Base-by-base conservation (phyloP, 2,797 vertebrate species). In the Orestias chungarensis region DNA sequence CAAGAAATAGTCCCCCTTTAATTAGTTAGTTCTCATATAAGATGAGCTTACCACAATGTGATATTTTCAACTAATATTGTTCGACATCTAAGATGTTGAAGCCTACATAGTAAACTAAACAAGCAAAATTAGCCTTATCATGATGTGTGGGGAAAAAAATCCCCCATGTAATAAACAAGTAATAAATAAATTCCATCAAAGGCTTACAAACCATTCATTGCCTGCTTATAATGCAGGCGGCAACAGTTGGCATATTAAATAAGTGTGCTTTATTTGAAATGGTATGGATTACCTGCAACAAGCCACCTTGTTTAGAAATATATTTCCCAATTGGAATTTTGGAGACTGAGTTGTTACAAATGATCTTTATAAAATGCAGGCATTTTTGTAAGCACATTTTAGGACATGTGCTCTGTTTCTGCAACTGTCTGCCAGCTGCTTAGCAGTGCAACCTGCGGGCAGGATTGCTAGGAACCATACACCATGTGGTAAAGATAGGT, bases 1-100 rank as follows among this genome's bases (percentile, higher is more conserved):
- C 93, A 93, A 93, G 92, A 91, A 94, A 95, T 94, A 89, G 83
- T 93, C 93, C 95, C 95, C 96, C 96, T 97, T 96, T 95, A 95
- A 93, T 93, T 95, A 95, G 96, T 97, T 95, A 96, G 95, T 88
- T 94, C 91, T 94, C 82, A 87, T 93, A 94, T 80, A 84, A 92
- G 86, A 88, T 83, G 86, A 81, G 89, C 90, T 91, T 78, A 80
- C 92, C 93, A 87, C 73, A 86, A 90, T 75, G 82, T 81, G 91
- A 86, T 73, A 86, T 90, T 82, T 91, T 90, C 93, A 94, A 91
- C 84, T 73, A 76, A 76, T 91, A 86, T 94, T 93, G 92, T 92
- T 93, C 88, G 70, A 76, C 88, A 78, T 66, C 82, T 89, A 89
- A 89, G 86, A 87, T 81, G 86, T 85, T 82, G 64, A 64, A 52